Base-by-base conservation (phyloP, 23 tunicate species). In the Clavelina lepadiformis region DNA sequence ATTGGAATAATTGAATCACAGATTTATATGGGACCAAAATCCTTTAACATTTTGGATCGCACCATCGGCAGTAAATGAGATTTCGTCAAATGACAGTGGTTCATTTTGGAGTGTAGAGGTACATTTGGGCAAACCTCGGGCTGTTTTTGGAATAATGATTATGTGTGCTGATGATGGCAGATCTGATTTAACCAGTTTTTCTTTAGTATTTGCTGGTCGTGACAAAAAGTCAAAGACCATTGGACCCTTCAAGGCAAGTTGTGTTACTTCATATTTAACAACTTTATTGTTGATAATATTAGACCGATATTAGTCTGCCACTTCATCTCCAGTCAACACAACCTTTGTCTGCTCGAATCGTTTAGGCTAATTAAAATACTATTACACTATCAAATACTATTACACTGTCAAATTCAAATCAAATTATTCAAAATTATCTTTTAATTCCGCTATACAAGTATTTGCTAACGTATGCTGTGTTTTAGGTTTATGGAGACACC, bases 401-500 rank as follows among this genome's bases (percentile, higher is more conserved):
- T n/a, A n/a, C n/a, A n/a, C n/a, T n/a, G n/a, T n/a, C n/a, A n/a
- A n/a, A n/a, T n/a, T n/a, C n/a, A n/a, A n/a, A n/a, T n/a, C n/a
- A n/a, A n/a, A n/a, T n/a, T n/a, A n/a, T n/a, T n/a, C n/a, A n/a
- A n/a, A n/a, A n/a, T n/a, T n/a, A n/a, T n/a, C n/a, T n/a, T n/a
- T n/a, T n/a, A n/a, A n/a, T n/a, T n/a, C n/a, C n/a, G n/a, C n/a
- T n/a, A 44, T 18, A 13, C 50, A 11, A 11, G 15, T 11, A 13
- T 18, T 25, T 5, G 30, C 2, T 57, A 57, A 8, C 28, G 21
- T 25, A 3, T 19, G 15, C 3, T 3, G 31, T 13, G 22, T 25
- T 23, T 25, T 61, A 84, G 93, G 93, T 84, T 35, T 84, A 84
- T 64, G 93, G 93, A 6, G 73, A 56, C 22, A 5, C 21, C 15